These are phyloP conservation scores for Acinonyx jubatus DNA, from an alignment of 2,113 vertebrate species.

Conservation along the genomic window DNA sequence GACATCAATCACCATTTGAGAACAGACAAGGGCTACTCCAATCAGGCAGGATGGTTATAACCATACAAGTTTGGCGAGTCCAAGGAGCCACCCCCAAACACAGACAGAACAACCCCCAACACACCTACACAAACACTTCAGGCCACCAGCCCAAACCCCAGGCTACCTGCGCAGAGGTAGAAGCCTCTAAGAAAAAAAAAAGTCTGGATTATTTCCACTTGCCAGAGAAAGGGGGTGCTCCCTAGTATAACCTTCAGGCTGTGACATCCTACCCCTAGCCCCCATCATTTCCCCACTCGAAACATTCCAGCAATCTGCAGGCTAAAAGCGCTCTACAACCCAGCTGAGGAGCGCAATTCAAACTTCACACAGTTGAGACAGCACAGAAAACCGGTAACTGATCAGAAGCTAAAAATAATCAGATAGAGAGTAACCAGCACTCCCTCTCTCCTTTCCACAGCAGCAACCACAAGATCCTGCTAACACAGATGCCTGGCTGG, in stretches of 20 bases:
- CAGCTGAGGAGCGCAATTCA: conserved; percentile 70
- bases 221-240: neutral
- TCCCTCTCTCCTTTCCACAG: conserved; percentile 38
- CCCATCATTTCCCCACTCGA: neutral
- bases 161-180: neutral
- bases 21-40: conserved; percentile 10
- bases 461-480: neutral
- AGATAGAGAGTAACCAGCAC: conserved; percentile 47
- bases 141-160: neutral
- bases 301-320: conserved; percentile 52
- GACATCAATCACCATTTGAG: conserved; percentile 42
- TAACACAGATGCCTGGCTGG: neutral
- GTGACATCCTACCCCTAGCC: neutral
- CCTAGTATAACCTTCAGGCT: neutral
- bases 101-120: conserved; percentile 42
- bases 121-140: conserved; percentile 50
- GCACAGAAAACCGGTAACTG: conserved; percentile 61
- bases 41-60: neutral
- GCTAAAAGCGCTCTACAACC: conserved; percentile 54
- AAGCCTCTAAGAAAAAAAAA: neutral
- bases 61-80: conserved; percentile 29
- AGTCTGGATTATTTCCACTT: neutral
- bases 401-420: conserved; percentile 72
- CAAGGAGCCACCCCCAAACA: conserved; percentile 61
- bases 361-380: conserved; percentile 73